Evolutionary conservation across 2,797 vertebrate genomes (phyloP).

Genomic region (Peromyscus attwateri): DNA sequence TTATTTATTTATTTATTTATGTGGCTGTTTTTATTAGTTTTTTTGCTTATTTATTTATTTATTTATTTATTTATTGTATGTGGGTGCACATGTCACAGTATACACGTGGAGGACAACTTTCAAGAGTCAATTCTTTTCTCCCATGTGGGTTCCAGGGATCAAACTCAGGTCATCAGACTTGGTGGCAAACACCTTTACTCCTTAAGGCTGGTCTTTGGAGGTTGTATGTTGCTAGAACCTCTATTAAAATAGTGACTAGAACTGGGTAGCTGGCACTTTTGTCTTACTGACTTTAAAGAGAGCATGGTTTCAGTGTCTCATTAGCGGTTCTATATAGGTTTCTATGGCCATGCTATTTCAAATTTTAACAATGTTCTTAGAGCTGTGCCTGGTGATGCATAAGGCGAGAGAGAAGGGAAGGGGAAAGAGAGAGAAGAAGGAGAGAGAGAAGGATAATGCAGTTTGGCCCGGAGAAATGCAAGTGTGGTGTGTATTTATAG

Average conservation of each 20-base stretch:
- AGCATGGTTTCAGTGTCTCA: neutral
- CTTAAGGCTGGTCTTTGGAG: no score
- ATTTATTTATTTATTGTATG: neutral
- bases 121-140: neutral
- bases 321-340: neutral
- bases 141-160: neutral
- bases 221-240: neutral
- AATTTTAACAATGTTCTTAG: neutral
- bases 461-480: slow-evolving; percentile 85
- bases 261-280: neutral
- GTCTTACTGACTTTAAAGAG: neutral
- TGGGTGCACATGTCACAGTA: neutral
- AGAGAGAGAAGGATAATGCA: slow-evolving; percentile 76
- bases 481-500: slow-evolving; percentile 48
- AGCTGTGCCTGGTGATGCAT: neutral
- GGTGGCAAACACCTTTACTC: neutral
- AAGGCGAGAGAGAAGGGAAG: neutral
- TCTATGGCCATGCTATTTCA: slow-evolving; percentile 4
- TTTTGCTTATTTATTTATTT: no score
- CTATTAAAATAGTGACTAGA: neutral
- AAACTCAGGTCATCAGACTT: neutral
- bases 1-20: neutral
- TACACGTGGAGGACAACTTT: neutral
- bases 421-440: slow-evolving; percentile 82
- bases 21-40: neutral